Conservation (phyloP, 2,888 invertebrate genomes). For the Cylindroiulus punctatus region DNA sequence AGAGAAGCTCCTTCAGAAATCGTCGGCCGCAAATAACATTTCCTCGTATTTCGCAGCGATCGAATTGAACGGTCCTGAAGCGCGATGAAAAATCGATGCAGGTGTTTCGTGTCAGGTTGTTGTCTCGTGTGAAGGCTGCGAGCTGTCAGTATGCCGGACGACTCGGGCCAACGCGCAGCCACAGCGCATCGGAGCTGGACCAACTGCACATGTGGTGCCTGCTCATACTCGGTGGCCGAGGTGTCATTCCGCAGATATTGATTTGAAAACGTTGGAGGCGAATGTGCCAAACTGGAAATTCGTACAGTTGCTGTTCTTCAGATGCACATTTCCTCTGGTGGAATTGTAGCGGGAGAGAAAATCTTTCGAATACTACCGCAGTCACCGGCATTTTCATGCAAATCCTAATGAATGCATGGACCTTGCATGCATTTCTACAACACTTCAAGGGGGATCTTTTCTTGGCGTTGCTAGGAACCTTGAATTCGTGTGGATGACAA, state of each 20-base stretch:
- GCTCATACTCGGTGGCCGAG: neutral
- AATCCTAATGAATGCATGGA: no score
- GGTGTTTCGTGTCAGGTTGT: conserved; percentile 33
- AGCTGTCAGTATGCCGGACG: neutral
- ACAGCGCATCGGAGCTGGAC: neutral
- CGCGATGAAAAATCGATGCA: neutral
- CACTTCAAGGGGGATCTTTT: no score
- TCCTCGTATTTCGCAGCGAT: neutral
- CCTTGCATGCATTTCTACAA: no score
- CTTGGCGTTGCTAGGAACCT: no score
- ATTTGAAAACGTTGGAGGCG: neutral
- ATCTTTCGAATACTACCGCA: no score
- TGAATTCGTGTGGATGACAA: no score
- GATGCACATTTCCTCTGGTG: no score
- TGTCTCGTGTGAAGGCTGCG: neutral
- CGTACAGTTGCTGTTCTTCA: no score
- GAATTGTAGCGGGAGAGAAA: no score
- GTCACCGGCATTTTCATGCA: no score
- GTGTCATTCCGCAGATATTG: neutral
- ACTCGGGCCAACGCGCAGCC: neutral
- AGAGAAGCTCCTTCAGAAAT: neutral
- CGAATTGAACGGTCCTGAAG: conserved; percentile 2
- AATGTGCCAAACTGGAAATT: no score
- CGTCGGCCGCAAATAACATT: neutral
- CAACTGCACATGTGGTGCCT: neutral